Conservation (phyloP, 37 sponge, comb jelly and placozoan genomes). For the Aphrocallistes beatrix region DNA sequence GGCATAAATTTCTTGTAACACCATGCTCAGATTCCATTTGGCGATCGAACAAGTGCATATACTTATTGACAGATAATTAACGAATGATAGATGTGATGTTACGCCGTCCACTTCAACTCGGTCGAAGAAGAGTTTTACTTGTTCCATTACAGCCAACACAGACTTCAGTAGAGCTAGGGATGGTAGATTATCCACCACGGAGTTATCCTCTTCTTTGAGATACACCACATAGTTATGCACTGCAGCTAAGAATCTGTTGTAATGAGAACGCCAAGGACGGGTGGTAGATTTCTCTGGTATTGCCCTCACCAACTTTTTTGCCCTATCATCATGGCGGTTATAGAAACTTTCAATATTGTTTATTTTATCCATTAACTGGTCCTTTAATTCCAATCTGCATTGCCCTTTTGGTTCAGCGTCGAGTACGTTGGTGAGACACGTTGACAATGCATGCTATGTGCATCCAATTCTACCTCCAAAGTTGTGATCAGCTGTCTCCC, state of each 20-base stretch:
- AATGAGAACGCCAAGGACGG: neutral
- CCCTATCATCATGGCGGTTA: neutral
- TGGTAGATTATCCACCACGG: neutral
- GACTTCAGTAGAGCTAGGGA: neutral
- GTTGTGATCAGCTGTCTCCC: neutral
- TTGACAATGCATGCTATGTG: neutral
- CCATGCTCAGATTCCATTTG: neutral
- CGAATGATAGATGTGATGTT: neutral
- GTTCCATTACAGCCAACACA: neutral
- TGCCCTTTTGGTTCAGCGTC: neutral
- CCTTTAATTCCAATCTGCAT: neutral
- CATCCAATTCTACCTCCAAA: neutral
- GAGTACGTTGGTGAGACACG: neutral
- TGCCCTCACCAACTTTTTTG: neutral
- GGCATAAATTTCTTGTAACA: neutral
- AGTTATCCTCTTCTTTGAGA: neutral
- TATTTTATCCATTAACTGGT: neutral
- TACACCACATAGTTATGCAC: neutral
- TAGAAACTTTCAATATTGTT: neutral
- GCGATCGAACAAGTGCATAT: neutral
- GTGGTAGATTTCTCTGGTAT: neutral
- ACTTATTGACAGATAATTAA: neutral
- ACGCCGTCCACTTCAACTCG: neutral
- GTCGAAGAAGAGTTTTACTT: neutral
- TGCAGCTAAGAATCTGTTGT: neutral